Percentiles rank a stretch among this genome's conserved stretches.
These are phyloP conservation scores for Leptinotarsa rubiginosa DNA, from an alignment of 2,888 invertebrate genomes.

Conservation along the genomic window DNA sequence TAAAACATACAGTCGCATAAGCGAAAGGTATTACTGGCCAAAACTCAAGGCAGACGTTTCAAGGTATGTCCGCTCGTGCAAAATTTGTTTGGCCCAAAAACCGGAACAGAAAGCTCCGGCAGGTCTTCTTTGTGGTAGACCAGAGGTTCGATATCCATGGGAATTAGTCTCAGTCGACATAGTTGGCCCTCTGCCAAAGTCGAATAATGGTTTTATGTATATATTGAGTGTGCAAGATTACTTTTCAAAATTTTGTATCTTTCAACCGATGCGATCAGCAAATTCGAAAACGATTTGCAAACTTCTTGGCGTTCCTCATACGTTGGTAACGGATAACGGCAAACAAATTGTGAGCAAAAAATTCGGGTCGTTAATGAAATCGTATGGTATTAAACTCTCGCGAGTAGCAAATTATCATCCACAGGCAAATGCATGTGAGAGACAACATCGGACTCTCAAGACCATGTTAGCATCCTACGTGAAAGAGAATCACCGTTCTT, in stretches of 20 bases:
- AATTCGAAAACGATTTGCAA: background rate
- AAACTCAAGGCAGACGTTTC: background rate
- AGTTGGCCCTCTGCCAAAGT: background rate
- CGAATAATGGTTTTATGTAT: background rate
- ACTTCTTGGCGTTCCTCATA: background rate
- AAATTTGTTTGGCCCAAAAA: background rate
- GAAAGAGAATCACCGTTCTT: no score
- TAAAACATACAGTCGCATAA: background rate
- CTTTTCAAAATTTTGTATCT: background rate
- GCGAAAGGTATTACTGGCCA: background rate
- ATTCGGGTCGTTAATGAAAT: no score
- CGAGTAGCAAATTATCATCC: no score
- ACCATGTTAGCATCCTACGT: no score
- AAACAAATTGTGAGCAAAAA: slow-evolving; percentile 10
- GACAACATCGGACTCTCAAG: no score
- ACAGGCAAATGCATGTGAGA: no score
- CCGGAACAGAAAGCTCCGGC: background rate
- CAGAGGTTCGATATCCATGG: background rate
- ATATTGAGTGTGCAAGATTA: background rate
- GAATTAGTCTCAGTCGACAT: background rate
- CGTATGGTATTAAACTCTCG: background rate
- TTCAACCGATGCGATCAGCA: background rate
- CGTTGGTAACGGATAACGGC: slow-evolving; percentile 9
- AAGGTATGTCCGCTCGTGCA: no score
- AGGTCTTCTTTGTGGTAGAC: background rate